Conservation (phyloP, 2,113 vertebrate genomes). For the Anseranas semipalmata region DNA sequence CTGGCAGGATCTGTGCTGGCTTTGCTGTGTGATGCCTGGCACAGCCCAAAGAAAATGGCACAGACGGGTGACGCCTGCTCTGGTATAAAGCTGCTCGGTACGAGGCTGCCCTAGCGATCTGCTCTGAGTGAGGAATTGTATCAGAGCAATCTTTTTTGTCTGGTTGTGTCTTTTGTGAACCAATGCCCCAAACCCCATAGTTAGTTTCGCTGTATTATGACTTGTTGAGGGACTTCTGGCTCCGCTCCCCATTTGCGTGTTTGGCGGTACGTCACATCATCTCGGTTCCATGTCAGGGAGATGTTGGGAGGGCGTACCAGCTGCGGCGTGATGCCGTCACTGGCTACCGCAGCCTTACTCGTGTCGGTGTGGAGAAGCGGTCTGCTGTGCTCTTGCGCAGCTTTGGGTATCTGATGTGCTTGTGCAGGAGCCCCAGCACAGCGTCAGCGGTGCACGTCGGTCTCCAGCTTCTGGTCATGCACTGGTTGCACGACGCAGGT, state of each 20-base stretch:
- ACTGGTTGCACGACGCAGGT: neutral
- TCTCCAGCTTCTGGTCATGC: neutral
- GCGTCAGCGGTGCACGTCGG: rapidly evolving
- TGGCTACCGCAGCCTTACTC: neutral
- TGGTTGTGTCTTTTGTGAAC: neutral
- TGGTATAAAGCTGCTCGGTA: neutral
- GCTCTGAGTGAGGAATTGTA: neutral
- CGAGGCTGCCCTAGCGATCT: neutral
- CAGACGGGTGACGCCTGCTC: neutral
- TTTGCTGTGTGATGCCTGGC: neutral
- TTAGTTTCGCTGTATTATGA: neutral
- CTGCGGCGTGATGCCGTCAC: neutral
- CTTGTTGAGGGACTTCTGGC: neutral
- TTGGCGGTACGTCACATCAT: neutral
- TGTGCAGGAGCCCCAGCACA: neutral
- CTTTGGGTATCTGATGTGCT: neutral
- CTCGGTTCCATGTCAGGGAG: rapidly evolving
- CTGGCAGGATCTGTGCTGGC: neutral
- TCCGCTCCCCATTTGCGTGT: neutral
- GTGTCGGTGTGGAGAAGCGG: neutral
- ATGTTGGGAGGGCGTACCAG: neutral
- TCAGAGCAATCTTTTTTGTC: neutral
- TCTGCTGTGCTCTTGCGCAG: neutral
- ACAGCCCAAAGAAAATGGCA: neutral
- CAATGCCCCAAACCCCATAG: neutral